Base-by-base conservation (phyloP, 2,113 vertebrate genomes). In the Craseonycteris thonglongyai region DNA sequence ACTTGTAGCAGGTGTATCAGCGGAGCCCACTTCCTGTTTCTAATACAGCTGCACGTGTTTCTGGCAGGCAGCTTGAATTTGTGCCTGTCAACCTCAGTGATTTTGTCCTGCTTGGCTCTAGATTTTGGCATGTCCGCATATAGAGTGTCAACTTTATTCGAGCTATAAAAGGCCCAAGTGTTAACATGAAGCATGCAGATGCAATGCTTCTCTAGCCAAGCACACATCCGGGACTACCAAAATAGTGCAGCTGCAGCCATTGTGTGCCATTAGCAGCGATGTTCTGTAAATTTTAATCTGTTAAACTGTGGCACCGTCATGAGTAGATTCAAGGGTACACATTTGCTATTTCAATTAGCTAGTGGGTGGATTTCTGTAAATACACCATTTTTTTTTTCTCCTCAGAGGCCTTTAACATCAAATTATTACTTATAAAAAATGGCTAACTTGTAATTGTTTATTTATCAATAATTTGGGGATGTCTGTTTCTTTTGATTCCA, bases 271-370 rank as follows among this genome's bases (percentile, higher is more conserved):
- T 79, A 78, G 30, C 59, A 59, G 56, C 65, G 63, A 94, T 63
- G 85, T 66, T 90, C 74, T 65, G 10, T 75, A 96, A 97, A 96
- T 94, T 81, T 88, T 95, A 9, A 74, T 91, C 47, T 83, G 6
- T 33, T 81, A 71, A 69, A 85, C 1, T 24, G 66, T 75, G 75
- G 26, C 40, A 80, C 21, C 1, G 3, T 94, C 75, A 45, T 19
- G 81, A 84, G 63, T 54, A 87, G 89, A 76, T 84, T 49, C 75
- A 91, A 91, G 59, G 69, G 24, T 80, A 97, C 92, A 96, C 69
- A 96, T 66, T 96, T 90, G 40, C n/a, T 93, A 74, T 91, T 96
- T 95, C 75, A 97, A 84, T 87, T 93, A 90, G 66, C 38, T 47
- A 38, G 5, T 68, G 42, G 33, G 38, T 30, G 63, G n/a, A 35